Evolutionary conservation across 1,140 invertebrate genomes (phyloP), one percentile per base, ranked within the genome.

Genomic region (Trichonephila clavata): DNA sequence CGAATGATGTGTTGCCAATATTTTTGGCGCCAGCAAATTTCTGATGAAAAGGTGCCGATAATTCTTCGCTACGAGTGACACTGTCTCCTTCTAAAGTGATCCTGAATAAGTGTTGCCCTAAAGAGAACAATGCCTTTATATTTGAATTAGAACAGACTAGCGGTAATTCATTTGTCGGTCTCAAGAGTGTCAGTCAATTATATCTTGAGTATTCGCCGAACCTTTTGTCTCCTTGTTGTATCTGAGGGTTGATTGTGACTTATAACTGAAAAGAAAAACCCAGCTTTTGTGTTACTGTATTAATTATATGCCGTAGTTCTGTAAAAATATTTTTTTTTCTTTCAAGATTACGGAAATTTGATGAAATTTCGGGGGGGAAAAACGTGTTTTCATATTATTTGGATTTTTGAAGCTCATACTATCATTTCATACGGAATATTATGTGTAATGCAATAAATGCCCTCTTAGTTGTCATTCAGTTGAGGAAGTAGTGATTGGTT

Each of bases 61-160:
- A 24, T 68, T n/a, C 65, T 68, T 4, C 13, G 65, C 27, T 18
- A 32, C 71, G 71, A 77, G 71, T 77, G 71, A 77, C 65, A 24
- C 71, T 77, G 71, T 32, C 71, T 77, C 71, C 24, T 39, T 77
- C 27, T 39, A 32, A 77, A 77, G 71, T 77, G 71, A 77, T 77
- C 16, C 24, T 4, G 27, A 16, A 32, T 68, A 68, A 68, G 65
- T 68, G 24, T 68, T 24, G n/a, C 24, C 27, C 32, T 6, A 27
- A 18, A 77, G 27, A 18, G 24, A 18, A 77, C 71, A 77, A 77
- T 77, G 71, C 18, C 27, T 77, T 27, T 39, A 39, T 32, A 39
- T 77, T 32, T 27, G 27, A 77, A 32, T 32, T 27, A 27, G 18
- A 13, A 24, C 24, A 13, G 10, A 68, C 65, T 13, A 77, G 71